These are phyloP conservation scores for Metellina segmentata DNA, from an alignment of 2,888 invertebrate species.

Conservation along the genomic window DNA sequence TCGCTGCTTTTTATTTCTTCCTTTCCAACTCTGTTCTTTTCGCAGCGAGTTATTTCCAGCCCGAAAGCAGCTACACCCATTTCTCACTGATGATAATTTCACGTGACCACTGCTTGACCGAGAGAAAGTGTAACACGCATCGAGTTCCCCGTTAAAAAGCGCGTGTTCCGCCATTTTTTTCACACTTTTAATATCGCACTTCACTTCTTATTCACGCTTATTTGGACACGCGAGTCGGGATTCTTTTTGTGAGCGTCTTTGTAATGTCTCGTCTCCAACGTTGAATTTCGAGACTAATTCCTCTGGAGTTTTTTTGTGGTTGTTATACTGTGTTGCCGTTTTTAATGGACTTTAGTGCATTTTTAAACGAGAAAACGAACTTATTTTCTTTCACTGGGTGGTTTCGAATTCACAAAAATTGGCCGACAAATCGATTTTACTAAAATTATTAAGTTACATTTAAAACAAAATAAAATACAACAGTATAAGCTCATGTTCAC, in stretches of 20 bases:
- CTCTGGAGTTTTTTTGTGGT: too few relatives aligned
- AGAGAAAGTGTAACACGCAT: conserved; percentile 57
- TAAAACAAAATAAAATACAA: too few relatives aligned
- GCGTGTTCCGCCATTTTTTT: conserved; percentile 35
- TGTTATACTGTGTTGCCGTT: too few relatives aligned
- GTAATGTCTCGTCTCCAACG: too few relatives aligned
- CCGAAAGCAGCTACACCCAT: conserved; percentile 62
- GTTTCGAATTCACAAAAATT: too few relatives aligned
- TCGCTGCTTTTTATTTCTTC: neutral
- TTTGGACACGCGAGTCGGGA: neutral
- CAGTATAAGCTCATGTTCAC: too few relatives aligned
- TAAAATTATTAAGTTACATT: too few relatives aligned
- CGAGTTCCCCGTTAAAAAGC: conserved; percentile 51
- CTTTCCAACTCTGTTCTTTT: neutral
- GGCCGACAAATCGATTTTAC: too few relatives aligned
- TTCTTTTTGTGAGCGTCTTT: neutral
- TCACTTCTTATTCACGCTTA: neutral
- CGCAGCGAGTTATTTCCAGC: conserved; percentile 40
- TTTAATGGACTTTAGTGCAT: too few relatives aligned
- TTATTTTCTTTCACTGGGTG: too few relatives aligned
- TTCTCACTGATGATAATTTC: conserved; percentile 69
- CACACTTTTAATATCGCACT: conserved; percentile 5
- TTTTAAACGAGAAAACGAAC: too few relatives aligned
- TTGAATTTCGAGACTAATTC: too few relatives aligned
- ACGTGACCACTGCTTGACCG: conserved; percentile 54